Conservation (phyloP, 2,888 invertebrate species). For the Hesperia comma region DNA sequence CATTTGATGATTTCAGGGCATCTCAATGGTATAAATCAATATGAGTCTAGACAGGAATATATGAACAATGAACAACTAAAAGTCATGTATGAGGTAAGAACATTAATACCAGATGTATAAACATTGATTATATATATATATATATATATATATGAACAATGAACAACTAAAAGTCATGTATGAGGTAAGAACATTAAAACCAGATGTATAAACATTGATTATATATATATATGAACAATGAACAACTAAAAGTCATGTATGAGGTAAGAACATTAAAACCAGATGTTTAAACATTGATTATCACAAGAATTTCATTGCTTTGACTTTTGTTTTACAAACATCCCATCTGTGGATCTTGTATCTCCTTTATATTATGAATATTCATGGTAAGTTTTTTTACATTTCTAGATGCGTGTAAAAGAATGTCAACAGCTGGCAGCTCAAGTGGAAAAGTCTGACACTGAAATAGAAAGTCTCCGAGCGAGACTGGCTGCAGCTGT, state of each 20-base stretch:
- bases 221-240: too few species aligned
- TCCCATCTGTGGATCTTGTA: too few species aligned
- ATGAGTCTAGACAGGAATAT: constrained; percentile 67
- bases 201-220: too few species aligned
- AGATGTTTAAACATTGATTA: too few species aligned
- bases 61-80: constrained; percentile 73
- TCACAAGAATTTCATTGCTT: too few species aligned
- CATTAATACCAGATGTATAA: not conserved
- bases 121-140: too few species aligned
- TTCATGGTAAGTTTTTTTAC: too few species aligned
- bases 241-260: constrained; percentile 74
- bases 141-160: too few species aligned
- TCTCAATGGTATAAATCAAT: constrained; percentile 69
- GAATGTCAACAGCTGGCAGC: constrained; percentile 73
- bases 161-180: constrained; percentile 75
- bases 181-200: constrained; percentile 58
- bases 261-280: constrained; percentile 56
- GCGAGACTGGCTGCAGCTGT: constrained; percentile 83
- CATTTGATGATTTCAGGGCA: constrained; percentile 55
- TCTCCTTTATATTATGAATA: too few species aligned
- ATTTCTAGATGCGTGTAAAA: constrained; percentile 72
- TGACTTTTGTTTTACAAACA: not conserved
- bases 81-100: constrained; percentile 74
- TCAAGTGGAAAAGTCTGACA: constrained; percentile 67
- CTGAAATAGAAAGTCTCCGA: constrained; percentile 76